Evolutionary conservation across 2,888 invertebrate genomes (phyloP).

Genomic region (Meiosimyza decipiens): DNA sequence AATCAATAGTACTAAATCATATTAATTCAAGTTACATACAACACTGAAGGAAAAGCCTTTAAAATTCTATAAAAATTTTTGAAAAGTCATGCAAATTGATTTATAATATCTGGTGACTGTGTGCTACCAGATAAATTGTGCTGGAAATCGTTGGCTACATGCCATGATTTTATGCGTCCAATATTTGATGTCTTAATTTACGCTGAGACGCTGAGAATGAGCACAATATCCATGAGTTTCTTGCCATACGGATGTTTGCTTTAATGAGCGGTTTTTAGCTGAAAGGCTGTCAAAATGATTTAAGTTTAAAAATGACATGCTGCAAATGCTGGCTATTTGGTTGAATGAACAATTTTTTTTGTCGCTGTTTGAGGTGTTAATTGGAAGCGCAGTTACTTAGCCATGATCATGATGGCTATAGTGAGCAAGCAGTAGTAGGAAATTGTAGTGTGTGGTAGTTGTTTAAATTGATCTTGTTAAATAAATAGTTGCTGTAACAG

Average conservation of each 20-base stretch:
- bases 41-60: too few species aligned
- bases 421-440: neutral
- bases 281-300: slow-evolving; percentile 26
- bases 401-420: neutral
- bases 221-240: neutral
- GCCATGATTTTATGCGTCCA: neutral
- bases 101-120: slow-evolving; percentile 19
- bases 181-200: slow-evolving; percentile 18
- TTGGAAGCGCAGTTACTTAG: neutral
- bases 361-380: slow-evolving; percentile 12
- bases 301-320: neutral
- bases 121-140: neutral
- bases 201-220: slow-evolving; percentile 11
- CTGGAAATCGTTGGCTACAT: neutral
- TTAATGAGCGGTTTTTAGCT: slow-evolving; percentile 26
- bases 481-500: too few species aligned
- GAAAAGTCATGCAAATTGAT: slow-evolving; percentile 17
- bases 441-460: neutral
- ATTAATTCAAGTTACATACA: too few species aligned
- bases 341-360: too few species aligned
- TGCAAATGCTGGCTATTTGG: too few species aligned
- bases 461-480: too few species aligned
- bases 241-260: neutral
- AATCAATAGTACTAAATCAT: too few species aligned
- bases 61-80: neutral